Conservation (phyloP, 2,113 vertebrate genomes). For the Lampris incognitus region DNA sequence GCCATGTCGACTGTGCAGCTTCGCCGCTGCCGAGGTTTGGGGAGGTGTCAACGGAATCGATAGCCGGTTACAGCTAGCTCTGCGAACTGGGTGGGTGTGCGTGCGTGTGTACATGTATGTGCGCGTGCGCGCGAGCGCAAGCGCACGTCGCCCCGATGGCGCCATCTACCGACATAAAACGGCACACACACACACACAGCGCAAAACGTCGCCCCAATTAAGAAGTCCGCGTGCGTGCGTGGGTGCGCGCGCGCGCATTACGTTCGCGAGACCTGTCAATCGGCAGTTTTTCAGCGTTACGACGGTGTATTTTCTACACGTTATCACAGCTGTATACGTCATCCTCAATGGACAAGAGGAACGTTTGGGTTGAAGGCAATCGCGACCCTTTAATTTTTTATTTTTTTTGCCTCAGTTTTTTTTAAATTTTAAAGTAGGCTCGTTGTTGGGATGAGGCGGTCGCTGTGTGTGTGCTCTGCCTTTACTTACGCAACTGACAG, state of each 20-base stretch:
- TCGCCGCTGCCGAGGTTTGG: constrained; percentile 77
- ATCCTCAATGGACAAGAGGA: no score
- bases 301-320: no score
- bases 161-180: constrained; percentile 45
- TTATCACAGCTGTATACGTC: no score
- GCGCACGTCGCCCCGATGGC: background rate
- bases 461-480: constrained; percentile 23
- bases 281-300: no score
- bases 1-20: constrained; percentile 83
- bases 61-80: constrained; percentile 80
- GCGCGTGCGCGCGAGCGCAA: background rate
- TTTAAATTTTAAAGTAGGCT: no score
- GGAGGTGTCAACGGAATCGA: constrained; percentile 67
- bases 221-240: background rate
- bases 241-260: background rate
- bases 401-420: no score
- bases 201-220: constrained; percentile 42
- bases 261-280: no score
- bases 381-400: no score
- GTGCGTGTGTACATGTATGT: background rate
- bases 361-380: no score
- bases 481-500: constrained; percentile 74
- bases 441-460: background rate
- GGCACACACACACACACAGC: background rate
- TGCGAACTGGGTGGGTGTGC: constrained; percentile 20